Base-by-base conservation (phyloP, 2,797 vertebrate species). In the Rhincodon typus region DNA sequence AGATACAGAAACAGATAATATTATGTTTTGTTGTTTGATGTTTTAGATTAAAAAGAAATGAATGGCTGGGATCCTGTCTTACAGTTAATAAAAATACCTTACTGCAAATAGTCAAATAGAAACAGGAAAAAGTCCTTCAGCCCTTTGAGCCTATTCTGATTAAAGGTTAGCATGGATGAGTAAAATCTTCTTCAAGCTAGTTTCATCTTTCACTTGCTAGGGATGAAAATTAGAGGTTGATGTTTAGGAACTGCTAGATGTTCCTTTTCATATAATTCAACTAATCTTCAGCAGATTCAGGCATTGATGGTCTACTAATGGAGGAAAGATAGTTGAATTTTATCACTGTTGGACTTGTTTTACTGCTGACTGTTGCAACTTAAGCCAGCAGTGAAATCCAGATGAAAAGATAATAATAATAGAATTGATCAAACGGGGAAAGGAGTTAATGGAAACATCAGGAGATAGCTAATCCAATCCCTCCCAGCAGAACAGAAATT, bases 331-430 rank as follows among this genome's bases (percentile, higher is more conserved):
- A 42, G 94, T 53, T 53, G 42, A 77, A 53, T 57, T 95, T 95
- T 74, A 8, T 34, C 38, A 53, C 27, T 5, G 74, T 34, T 46
- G n/a, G 42, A 74, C 30, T 77, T 95, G 69, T 74, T 27, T 74
- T 34, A 53, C 42, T 74, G 69, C 94, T 95, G 94, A 74, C 30
- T 77, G 46, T 30, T 94, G 2, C 30, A 62, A 72, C 30, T 53
- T 8, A 57, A 77, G 38, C 25, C 30, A 77, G 69, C 15, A 77
- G 42, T 19, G 7, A 77, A 95, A 74, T 50, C 53, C 50, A n/a
- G 69, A n/a, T 95, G n/a, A 93, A 69, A 93, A 69, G 62, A 67
- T 69, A 93, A 90, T 69, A 93, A 90, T 62, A 34, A 69, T 42
- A 67, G n/a, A 93, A 69, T 30, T 69, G 21, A 93, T 93, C n/a